A percentile compares a stretch with the other conserved stretches of the same genome.
phyloP scores from a whole-genome alignment of 2,113 vertebrate genomes.

The Sylvia atricapilla region DNA sequence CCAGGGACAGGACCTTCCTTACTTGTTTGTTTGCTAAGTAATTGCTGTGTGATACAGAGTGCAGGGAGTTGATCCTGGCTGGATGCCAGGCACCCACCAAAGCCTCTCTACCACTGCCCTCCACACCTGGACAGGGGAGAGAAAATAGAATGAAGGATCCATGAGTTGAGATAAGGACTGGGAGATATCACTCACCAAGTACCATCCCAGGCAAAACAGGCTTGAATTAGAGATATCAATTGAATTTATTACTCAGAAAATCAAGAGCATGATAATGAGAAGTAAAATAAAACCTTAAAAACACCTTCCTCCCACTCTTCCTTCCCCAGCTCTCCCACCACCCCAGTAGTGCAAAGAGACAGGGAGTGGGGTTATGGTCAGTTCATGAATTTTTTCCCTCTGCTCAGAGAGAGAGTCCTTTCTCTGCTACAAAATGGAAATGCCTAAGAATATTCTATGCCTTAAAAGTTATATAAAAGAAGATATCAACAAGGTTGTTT shows the following conservation, averaged over 20 bases:
- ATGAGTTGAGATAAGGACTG: neutral
- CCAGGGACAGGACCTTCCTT: neutral
- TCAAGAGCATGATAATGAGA: neutral
- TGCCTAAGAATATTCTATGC: neutral
- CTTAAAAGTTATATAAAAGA: neutral
- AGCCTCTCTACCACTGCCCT: neutral
- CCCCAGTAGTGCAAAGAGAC: neutral
- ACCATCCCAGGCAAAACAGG: neutral
- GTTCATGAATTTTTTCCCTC: neutral
- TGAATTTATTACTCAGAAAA: neutral
- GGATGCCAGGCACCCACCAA: neutral
- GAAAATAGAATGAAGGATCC: neutral
- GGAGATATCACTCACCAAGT: neutral
- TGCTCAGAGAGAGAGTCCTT: neutral
- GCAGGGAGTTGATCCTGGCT: neutral
- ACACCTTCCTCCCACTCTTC: neutral
- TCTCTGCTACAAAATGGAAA: neutral
- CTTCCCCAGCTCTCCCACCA: neutral
- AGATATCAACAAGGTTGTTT: neutral
- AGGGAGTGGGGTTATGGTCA: neutral
- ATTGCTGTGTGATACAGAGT: neutral
- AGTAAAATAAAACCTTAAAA: neutral
- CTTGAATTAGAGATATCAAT: neutral
- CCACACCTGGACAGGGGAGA: neutral
- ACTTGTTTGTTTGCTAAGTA: neutral